Conservation (phyloP, 2,888 invertebrate species). For the Ceriagrion tenellum region DNA sequence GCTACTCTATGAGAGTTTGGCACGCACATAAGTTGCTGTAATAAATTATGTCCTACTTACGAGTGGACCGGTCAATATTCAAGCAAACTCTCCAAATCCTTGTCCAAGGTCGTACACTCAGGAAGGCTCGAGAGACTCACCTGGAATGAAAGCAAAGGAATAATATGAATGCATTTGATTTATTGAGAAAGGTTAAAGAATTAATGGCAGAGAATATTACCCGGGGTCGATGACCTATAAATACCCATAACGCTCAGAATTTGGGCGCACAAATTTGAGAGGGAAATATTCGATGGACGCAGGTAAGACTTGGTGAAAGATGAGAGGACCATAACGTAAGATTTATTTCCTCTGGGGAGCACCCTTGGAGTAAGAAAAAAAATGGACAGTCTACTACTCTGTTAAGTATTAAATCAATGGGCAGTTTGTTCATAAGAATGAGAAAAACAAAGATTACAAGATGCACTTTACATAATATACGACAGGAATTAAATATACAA, state of each 20-base stretch:
- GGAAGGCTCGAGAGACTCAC: background rate
- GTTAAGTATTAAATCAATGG: too few relatives aligned
- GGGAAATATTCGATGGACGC: background rate
- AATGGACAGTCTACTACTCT: too few relatives aligned
- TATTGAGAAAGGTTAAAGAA: background rate
- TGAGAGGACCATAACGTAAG: too few relatives aligned
- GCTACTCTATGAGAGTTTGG: background rate
- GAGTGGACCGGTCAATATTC: background rate
- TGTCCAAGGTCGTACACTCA: background rate
- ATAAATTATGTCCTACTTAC: slow-evolving; percentile 18
- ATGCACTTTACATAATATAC: too few relatives aligned
- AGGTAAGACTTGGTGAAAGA: background rate
- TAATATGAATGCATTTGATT: background rate
- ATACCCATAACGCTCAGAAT: background rate
- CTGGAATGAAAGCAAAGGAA: background rate
- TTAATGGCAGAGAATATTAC: background rate
- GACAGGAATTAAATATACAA: too few relatives aligned
- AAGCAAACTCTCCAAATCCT: background rate
- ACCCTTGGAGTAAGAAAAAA: too few relatives aligned
- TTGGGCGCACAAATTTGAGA: background rate
- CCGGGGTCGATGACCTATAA: background rate
- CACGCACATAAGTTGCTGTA: background rate
- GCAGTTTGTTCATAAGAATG: too few relatives aligned
- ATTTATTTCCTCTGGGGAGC: too few relatives aligned
- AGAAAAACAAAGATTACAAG: too few relatives aligned